These are phyloP conservation scores for Atta colombica DNA, from an alignment of 1,140 invertebrate species.

Conservation along the genomic window DNA sequence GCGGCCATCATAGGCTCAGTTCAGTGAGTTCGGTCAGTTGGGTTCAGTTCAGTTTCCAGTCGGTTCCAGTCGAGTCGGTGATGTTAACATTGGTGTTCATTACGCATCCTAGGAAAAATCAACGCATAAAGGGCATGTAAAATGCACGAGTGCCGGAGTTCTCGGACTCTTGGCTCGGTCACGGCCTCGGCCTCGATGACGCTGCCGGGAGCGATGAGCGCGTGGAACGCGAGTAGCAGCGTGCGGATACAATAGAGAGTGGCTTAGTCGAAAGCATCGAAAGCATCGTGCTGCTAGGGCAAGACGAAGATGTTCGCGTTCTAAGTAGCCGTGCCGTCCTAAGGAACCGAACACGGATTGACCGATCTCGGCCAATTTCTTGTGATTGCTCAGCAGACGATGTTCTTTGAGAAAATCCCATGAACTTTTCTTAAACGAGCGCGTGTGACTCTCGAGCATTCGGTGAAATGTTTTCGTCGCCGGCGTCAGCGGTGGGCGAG, in stretches of 20 bases:
- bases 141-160: conserved; percentile 71
- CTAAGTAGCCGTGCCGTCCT: conserved; percentile 57
- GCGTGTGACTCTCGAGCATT: conserved; percentile 62
- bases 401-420: conserved; percentile 68
- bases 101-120: not conserved
- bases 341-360: conserved; percentile 58
- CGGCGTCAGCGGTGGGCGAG: conserved; percentile 87
- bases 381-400: conserved; percentile 53
- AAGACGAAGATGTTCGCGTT: conserved; percentile 70
- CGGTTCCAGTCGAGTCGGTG: not conserved
- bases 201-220: conserved; percentile 55
- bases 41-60: not conserved
- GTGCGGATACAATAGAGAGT: conserved; percentile 32
- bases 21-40: not conserved
- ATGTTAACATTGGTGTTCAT: not conserved
- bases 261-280: conserved; percentile 62
- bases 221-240: conserved; percentile 3
- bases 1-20: conserved; percentile 11
- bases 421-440: conserved; percentile 62
- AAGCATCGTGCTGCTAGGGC: conserved; percentile 29
- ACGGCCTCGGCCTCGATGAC: conserved; percentile 60
- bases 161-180: conserved; percentile 59
- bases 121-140: conserved; percentile 68
- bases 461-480: conserved; percentile 87
- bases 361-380: conserved; percentile 68